Conservation (phyloP, 2,113 vertebrate genomes). For the Pica pica region DNA sequence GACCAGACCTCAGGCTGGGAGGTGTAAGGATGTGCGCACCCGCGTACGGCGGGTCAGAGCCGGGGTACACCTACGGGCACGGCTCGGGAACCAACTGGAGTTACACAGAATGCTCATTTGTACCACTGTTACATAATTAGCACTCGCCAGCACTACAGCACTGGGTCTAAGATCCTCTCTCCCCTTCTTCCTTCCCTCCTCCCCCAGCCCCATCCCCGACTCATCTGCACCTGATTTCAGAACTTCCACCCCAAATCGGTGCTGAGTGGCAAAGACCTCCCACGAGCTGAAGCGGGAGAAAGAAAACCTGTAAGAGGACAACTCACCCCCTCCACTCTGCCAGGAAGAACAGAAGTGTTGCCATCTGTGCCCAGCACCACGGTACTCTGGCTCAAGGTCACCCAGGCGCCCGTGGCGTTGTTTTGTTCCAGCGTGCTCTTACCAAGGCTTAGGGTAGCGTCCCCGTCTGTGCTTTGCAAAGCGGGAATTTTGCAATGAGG, state of each 20-base stretch:
- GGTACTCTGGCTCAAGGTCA: conserved; percentile 90
- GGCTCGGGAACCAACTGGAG: rapidly evolving
- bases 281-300: rapidly evolving
- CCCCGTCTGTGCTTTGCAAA: conserved; percentile 69
- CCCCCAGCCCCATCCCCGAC: background rate
- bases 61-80: rapidly evolving
- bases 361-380: conserved; percentile 94
- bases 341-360: conserved; percentile 87
- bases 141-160: rapidly evolving
- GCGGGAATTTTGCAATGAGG: conserved; percentile 78
- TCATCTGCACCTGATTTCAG: background rate
- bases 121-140: rapidly evolving
- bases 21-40: rapidly evolving
- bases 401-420: conserved; percentile 83
- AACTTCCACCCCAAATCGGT: background rate
- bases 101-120: rapidly evolving
- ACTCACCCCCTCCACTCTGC: conserved; percentile 84
- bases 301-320: background rate
- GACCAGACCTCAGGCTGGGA: rapidly evolving
- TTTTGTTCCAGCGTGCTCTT: conserved; percentile 83
- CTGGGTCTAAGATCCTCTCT: rapidly evolving
- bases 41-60: too few species aligned
- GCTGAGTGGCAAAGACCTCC: background rate
- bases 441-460: conserved; percentile 68
- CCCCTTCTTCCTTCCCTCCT: background rate